Evolutionary conservation across 2,888 invertebrate genomes (phyloP), one percentile per base, ranked within the genome.

Genomic region (Cistogaster globosa): DNA sequence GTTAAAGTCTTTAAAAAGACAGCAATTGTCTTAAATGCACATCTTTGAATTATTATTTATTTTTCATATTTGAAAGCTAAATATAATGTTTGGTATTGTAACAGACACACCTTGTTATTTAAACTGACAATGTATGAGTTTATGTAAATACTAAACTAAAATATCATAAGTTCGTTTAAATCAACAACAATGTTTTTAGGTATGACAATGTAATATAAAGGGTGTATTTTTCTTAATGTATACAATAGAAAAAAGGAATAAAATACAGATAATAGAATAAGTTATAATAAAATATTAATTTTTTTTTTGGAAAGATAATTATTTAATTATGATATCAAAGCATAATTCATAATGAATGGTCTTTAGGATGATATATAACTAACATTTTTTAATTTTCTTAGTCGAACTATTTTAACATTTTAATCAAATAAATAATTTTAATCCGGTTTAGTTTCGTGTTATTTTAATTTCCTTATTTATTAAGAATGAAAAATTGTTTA

Each of bases 31-130:
- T 65, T 20, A 76, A 76, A 65, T 38, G 81, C 55, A 71, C 82
- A 82, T 82, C 82, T 82, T 82, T 65, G 51, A 65, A 65, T 65
- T 63, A 14, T 65, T 76, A 57, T 58, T 76, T 76, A n/a, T 65
- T 65, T 65, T 20, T 79, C 51, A 71, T 79, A 72, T 58, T 80
- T 80, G 58, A 67, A 76, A 76, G 57, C 20, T 32, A 51, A 32
- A 60, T 51, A 45, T 22, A 63, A 32, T 58, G 26, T 20, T 68
- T 68, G 51, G 62, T 81, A 69, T 75, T 76, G 55, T 69, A 65
- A 65, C 58, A 65, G 82, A 63, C 69, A 82, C 82, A 82, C 82
- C 82, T 81, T 71, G 22, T 11, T 16, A 42, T 42, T 42, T 7
- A 38, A 63, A 32, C 18, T 51, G 62, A 75, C 75, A 82, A 76